Evolutionary conservation across 2,888 invertebrate genomes (phyloP), one percentile per base, ranked within the genome.

Genomic region (Ligdia adustata): DNA sequence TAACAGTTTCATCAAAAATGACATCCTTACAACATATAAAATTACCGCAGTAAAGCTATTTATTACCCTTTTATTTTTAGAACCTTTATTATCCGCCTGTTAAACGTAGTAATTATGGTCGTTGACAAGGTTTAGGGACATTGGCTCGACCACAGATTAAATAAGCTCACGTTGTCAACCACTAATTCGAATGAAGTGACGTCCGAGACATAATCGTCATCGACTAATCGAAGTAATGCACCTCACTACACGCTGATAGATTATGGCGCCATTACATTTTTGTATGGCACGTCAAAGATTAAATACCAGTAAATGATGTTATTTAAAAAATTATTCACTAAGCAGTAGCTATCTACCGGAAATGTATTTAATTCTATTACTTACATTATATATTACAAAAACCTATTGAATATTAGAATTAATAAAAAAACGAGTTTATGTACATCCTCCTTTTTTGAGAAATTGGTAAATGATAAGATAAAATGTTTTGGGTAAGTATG

Each of bases 211-310:
- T 67, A 69, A 69, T 72, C 67, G 63, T 74, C 75, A 76, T 76
- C 69, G 69, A 67, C 62, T 74, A 75, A 76, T 76, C 69, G 69
- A 67, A 63, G 67, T 68, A 69, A 66, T 64, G 64, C 65, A 45
- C 70, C 52, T 71, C 66, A 60, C 67, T 67, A 64, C n/a, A 28
- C 29, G 57, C 62, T 64, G 74, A 69, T 69, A 66, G 67, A 57
- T 64, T 54, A 61, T 69, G 78, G 78, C 78, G 77, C 78, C 78
- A 71, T 59, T 52, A 49, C 34, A 48, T 54, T 60, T 66, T 64
- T 64, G 4, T 22, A n/a, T n/a, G n/a, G n/a, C n/a, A n/a, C n/a
- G n/a, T n/a, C n/a, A n/a, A n/a, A n/a, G n/a, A n/a, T n/a, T n/a
- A n/a, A n/a, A n/a, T n/a, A n/a, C n/a, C n/a, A n/a, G n/a, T n/a